Base-by-base conservation (phyloP, 1,140 invertebrate species). In the Coboldia fuscipes region DNA sequence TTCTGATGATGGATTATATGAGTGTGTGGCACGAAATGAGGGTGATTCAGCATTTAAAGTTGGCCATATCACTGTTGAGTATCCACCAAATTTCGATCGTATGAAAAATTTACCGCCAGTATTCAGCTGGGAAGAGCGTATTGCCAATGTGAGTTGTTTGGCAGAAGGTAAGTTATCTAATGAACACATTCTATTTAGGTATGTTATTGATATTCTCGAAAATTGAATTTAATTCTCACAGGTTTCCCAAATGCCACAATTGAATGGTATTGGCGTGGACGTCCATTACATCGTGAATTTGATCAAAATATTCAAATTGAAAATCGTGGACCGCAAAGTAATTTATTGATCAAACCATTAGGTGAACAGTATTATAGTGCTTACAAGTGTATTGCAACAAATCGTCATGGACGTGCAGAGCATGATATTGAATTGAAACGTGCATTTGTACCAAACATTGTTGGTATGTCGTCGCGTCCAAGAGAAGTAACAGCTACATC, bases 171-270 rank as follows among this genome's bases (percentile, higher is more conserved):
- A 13, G n/a, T n/a, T n/a, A n/a, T n/a, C n/a, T n/a, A n/a, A n/a
- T n/a, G 15, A 17, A 27, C 12, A 12, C 24, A 27, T 5, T 27
- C 14, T 3, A n/a, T 12, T 5, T 5, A 7, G 22, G 12, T 6
- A 23, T 7, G 6, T 23, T 12, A 23, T 23, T 12, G 12, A 23
- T 23, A 7, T 23, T 23, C 22, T 6, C 12, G 6, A 6, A 12
- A 23, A 7, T 23, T 23, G 12, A 23, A 7, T 23, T 7, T 7
- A 23, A 23, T 23, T 23, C 22, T 31, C 18, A 44, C 45, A 45
- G 44, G 50, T 12, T 49, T 92, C 46, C 88, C 88, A 1, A 90
- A 92, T 52, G 86, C 88, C 1, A 89, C 85, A 2, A 83, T 90
- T 39, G 66, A 68, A 38, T 92, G 86, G 86, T 68, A 62, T 45